Evolutionary conservation across 2,888 invertebrate species (phyloP), one percentile per base, ranked within the genome.

Genomic region (Limenitis camilla): DNA sequence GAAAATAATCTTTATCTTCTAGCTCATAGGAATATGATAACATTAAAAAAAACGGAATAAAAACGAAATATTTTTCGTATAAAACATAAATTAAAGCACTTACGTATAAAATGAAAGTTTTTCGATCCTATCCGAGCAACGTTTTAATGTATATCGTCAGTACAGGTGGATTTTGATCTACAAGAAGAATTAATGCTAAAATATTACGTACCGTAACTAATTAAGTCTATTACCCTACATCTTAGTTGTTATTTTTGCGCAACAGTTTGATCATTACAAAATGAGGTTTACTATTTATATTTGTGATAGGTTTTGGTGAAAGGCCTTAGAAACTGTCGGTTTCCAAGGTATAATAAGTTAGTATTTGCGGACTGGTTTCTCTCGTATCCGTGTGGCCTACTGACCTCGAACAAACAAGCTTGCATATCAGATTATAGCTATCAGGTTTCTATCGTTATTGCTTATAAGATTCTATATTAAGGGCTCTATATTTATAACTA

Each of bases 361-460:
- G 61, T 57, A 43, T 53, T 51, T 39, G 49, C 44, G 45, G 43
- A 55, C 55, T 57, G 53, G 57, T 57, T 61, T 57, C 56, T 40
- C 57, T 43, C 36, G 51, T 51, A 45, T 54, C 58, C 58, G 53
- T 46, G 44, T 56, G 58, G 43, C 56, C 61, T 53, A 61, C 59
- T 61, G 58, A 61, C 61, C 61, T 44, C 39, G 50, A 48, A 51
- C 45, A 48, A 53, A 55, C 56, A 38, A 50, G 56, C 49, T 53
- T 55, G 55, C 54, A 59, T 55, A 59, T 59, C 56, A 55, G 56
- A 59, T 58, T 58, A 54, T 52, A 39, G 39, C 46, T 45, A 56
- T 40, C 55, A 44, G 43, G 47, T 56, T 54, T 49, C 38, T 51
- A 49, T 19, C 39, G 29, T 38, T 45, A 41, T 53, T 33, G 38